Evolutionary conservation across 2,888 invertebrate genomes (phyloP).

Genomic region (Drosophila picticornis): DNA sequence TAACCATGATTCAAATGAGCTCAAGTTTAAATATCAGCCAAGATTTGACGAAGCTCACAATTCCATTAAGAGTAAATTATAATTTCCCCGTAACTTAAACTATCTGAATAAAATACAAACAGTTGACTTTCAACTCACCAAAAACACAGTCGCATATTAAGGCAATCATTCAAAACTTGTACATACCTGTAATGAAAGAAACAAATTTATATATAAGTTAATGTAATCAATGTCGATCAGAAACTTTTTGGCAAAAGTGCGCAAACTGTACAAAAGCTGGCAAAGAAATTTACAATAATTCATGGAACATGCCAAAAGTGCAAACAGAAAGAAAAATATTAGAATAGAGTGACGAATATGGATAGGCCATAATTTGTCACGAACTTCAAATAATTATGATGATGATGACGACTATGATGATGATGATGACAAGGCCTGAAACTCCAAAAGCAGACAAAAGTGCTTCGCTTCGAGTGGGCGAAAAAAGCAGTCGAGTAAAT

Average conservation of each 20-base stretch:
- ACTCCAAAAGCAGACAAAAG: constrained; percentile 22
- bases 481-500: not conserved
- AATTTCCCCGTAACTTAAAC: not conserved
- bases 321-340: constrained; percentile 23
- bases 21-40: not conserved
- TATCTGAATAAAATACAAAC: not conserved
- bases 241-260: not conserved
- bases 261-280: constrained; percentile 4
- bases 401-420: not conserved
- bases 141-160: not conserved
- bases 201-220: constrained; percentile 7
- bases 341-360: constrained; percentile 48
- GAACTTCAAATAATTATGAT: constrained; percentile 21
- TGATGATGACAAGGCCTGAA: constrained; percentile 27
- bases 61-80: not conserved
- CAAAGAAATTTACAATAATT: not conserved
- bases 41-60: not conserved
- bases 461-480: constrained; percentile 44
- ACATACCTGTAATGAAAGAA: constrained; percentile 69
- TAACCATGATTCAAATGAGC: not conserved
- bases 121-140: constrained; percentile 16
- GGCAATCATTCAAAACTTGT: constrained; percentile 2
- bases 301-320: constrained; percentile 16
- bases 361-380: constrained; percentile 57
- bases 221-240: not conserved